Percentiles rank a stretch among this genome's conserved stretches.
Evolutionary conservation across 2,797 vertebrate genomes (phyloP).

Genomic region (Gouania willdenowi): DNA sequence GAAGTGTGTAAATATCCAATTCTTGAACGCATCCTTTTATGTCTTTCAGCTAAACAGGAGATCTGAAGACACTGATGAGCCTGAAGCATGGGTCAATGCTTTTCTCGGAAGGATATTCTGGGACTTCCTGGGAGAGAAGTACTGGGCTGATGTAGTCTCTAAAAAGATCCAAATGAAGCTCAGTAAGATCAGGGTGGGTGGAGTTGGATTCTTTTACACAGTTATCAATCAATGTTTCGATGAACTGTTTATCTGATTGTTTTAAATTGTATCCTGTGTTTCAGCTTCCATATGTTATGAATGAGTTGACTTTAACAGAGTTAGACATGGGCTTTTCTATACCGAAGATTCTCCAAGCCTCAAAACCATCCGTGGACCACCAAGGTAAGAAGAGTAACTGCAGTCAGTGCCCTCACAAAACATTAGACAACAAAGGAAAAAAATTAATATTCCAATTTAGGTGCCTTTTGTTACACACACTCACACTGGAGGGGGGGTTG

Average conservation of each 20-base stretch:
- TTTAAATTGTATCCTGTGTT: slow-evolving; percentile 12
- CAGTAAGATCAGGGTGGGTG: slow-evolving; percentile 95
- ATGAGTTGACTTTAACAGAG: slow-evolving; percentile 94
- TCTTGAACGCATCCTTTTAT: too few relatives aligned
- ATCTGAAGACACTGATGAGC: slow-evolving; percentile 71
- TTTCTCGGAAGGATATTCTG: slow-evolving; percentile 94
- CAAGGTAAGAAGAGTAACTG: slow-evolving; percentile 79
- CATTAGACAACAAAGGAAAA: too few relatives aligned
- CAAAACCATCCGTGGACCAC: slow-evolving; percentile 90
- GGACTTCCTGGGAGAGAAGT: slow-evolving; percentile 97
- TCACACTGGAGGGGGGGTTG: too few relatives aligned
- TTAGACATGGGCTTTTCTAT: slow-evolving; percentile 97
- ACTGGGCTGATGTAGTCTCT: slow-evolving; percentile 93
- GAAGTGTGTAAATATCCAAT: too few relatives aligned
- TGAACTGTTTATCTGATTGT: too few relatives aligned
- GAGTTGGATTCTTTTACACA: too few relatives aligned
- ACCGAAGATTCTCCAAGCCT: slow-evolving; percentile 92
- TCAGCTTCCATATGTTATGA: slow-evolving; percentile 98
- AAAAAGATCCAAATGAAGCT: slow-evolving; percentile 99
- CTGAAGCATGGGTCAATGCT: slow-evolving; percentile 94
- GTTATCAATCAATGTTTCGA: too few relatives aligned
- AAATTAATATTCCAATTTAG: too few relatives aligned
- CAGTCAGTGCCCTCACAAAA: too few relatives aligned
- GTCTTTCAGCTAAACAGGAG: slow-evolving; percentile 72
- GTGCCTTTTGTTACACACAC: too few relatives aligned